phyloP scores from a whole-genome alignment of 2,113 vertebrate species.

The Pandion haliaetus region DNA sequence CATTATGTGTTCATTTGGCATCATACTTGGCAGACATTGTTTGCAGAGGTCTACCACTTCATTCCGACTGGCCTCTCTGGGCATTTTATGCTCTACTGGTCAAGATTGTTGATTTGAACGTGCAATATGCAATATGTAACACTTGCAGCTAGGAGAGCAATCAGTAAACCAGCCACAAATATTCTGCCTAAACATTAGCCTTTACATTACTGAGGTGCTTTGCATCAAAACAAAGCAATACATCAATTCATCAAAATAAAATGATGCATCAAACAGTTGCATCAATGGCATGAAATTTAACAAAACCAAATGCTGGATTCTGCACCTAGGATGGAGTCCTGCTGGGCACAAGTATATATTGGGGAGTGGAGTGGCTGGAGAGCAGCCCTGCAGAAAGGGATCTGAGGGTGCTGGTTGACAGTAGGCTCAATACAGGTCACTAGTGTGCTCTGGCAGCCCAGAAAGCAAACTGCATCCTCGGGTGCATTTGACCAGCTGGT shows the following conservation, averaged over 20 bases:
- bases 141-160: not conserved
- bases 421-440: rapidly evolving
- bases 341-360: rapidly evolving
- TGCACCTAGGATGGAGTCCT: not conserved
- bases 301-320: not conserved
- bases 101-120: not conserved
- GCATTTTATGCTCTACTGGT: not conserved
- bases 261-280: not conserved
- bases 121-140: not conserved
- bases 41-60: not conserved
- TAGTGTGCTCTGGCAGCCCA: not conserved
- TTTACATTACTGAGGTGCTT: not conserved
- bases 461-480: not conserved
- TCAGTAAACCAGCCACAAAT: not conserved
- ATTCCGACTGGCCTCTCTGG: not conserved
- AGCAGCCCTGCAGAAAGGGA: not conserved
- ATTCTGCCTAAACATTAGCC: not conserved
- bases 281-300: not conserved
- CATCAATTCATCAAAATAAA: not conserved
- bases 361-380: not conserved
- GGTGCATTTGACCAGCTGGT: rapidly evolving
- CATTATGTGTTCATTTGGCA: not conserved
- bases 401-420: not conserved
- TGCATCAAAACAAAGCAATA: not conserved
- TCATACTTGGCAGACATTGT: not conserved